These are phyloP conservation scores for Athalia circularis DNA, from an alignment of 2,888 invertebrate species.

Conservation along the genomic window DNA sequence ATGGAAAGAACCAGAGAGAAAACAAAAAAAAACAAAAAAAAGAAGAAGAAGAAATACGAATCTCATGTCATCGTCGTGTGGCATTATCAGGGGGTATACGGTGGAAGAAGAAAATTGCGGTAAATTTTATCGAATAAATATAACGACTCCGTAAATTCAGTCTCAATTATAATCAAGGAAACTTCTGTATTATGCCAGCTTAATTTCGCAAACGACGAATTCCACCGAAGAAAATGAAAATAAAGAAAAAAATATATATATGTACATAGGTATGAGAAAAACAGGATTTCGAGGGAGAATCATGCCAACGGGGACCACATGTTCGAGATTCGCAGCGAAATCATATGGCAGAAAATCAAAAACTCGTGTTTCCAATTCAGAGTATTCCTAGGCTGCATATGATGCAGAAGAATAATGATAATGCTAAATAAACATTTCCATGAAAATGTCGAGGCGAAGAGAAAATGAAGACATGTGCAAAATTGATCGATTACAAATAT, in stretches of 20 bases:
- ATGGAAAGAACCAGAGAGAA: background rate
- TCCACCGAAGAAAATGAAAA: background rate
- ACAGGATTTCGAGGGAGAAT: background rate
- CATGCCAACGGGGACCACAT: conserved; percentile 4
- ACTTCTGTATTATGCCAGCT: background rate
- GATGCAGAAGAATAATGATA: background rate
- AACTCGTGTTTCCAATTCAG: background rate
- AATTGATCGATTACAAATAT: no score
- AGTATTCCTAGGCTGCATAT: background rate
- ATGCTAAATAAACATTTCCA: background rate
- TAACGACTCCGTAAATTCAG: background rate
- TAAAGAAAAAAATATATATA: no score
- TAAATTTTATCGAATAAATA: background rate
- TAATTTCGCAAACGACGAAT: background rate
- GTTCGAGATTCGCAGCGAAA: conserved; percentile 14
- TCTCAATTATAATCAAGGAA: background rate
- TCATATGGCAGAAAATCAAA: conserved; percentile 20
- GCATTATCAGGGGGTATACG: background rate
- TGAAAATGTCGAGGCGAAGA: background rate
- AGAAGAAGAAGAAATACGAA: background rate
- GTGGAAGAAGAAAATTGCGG: background rate
- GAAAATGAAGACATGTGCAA: background rate
- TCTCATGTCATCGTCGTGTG: background rate
- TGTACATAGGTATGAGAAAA: no score
- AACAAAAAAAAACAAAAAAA: background rate